Evolutionary conservation across 2,113 vertebrate genomes (phyloP).

Genomic region (Lutjanus erythropterus): DNA sequence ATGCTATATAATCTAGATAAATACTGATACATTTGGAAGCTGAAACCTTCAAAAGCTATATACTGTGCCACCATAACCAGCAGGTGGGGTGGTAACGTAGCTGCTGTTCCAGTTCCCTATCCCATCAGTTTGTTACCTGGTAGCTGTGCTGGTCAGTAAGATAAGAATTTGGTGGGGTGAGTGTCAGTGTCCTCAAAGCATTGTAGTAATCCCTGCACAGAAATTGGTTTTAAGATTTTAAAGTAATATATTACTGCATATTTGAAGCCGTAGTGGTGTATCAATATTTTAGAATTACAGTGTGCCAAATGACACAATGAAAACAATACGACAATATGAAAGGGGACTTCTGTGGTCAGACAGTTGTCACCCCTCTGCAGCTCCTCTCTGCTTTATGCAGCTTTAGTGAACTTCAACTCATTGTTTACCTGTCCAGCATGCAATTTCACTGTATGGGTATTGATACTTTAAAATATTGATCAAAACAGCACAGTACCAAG

Average conservation of each 20-base stretch:
- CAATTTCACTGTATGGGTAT: neutral
- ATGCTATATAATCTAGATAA: neutral
- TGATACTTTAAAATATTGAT: no score
- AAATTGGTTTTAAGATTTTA: neutral
- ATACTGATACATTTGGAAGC: neutral
- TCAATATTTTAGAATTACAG: neutral
- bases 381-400: neutral
- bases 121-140: slow-evolving; percentile 45
- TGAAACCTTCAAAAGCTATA: neutral
- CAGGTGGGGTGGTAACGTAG: slow-evolving; percentile 37
- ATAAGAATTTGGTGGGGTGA: slow-evolving; percentile 64
- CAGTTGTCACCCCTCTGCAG: neutral
- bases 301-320: neutral
- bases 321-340: neutral
- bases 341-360: no score
- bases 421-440: neutral
- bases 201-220: neutral
- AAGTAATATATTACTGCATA: slow-evolving; percentile 11
- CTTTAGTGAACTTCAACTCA: neutral
- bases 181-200: slow-evolving; percentile 44
- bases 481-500: no score
- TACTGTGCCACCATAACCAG: slow-evolving; percentile 29
- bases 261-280: no score
- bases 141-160: slow-evolving; percentile 36
- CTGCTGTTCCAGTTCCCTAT: slow-evolving; percentile 51